Conservation (phyloP, 1,140 invertebrate genomes). For the Pseudomyrmex cubaensis region DNA sequence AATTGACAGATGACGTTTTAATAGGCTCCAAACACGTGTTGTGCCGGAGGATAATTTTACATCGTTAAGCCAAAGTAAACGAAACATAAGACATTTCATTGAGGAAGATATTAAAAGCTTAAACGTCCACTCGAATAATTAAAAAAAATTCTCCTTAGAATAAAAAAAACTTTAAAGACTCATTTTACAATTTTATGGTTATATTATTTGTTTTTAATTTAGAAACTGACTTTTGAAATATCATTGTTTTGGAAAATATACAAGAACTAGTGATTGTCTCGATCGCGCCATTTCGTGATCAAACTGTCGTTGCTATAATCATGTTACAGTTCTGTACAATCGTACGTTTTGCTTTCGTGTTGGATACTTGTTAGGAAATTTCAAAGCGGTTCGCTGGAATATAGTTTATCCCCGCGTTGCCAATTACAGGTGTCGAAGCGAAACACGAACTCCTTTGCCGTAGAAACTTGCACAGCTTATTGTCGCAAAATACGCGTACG, state of each 20-base stretch:
- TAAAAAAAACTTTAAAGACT: background rate
- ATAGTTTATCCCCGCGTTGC: slow-evolving; percentile 35
- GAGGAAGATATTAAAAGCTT: background rate
- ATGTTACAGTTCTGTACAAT: background rate
- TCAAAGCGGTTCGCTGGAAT: slow-evolving; percentile 24
- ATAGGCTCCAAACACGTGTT: slow-evolving; percentile 35
- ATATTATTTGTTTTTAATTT: background rate
- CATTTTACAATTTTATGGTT: background rate
- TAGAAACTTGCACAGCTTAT: slow-evolving; percentile 33
- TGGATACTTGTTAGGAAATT: slow-evolving; percentile 39
- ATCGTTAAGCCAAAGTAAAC: slow-evolving; percentile 1
- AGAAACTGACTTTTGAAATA: background rate
- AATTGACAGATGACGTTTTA: slow-evolving; percentile 44
- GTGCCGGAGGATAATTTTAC: slow-evolving; percentile 26
- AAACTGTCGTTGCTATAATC: slow-evolving; percentile 8
- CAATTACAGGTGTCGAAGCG: slow-evolving; percentile 35
- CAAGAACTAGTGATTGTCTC: background rate
- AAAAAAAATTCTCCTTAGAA: background rate
- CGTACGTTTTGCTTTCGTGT: slow-evolving; percentile 14
- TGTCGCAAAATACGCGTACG: slow-evolving; percentile 31
- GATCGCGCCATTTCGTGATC: background rate
- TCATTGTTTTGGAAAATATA: background rate
- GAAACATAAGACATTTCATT: background rate
- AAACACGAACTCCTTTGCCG: slow-evolving; percentile 34
- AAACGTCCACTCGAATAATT: background rate